Percentiles rank a stretch among this genome's conserved stretches.
Conservation (phyloP, 2,888 invertebrate species). For the Labia minor region DNA sequence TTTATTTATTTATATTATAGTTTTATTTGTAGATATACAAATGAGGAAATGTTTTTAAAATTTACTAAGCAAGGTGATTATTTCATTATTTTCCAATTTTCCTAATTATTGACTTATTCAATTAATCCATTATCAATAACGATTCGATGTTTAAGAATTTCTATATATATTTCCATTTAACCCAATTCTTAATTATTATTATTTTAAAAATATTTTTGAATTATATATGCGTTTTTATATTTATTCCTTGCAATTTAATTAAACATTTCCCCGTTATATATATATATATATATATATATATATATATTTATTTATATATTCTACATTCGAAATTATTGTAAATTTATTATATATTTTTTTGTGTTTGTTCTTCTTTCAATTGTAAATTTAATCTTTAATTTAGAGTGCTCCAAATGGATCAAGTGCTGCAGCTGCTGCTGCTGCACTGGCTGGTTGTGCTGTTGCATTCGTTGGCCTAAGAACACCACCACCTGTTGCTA, state of each 20-base stretch:
- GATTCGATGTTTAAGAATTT: too few relatives aligned
- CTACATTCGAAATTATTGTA: neutral
- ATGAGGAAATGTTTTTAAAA: too few relatives aligned
- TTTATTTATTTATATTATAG: neutral
- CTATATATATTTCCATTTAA: neutral
- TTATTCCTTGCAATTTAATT: too few relatives aligned
- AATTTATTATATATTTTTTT: neutral
- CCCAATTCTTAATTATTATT: neutral
- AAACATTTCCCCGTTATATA: too few relatives aligned
- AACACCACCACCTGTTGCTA: neutral
- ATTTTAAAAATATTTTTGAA: neutral
- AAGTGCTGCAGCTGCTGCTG: conserved; percentile 21
- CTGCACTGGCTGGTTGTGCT: conserved; percentile 13
- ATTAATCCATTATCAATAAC: too few relatives aligned
- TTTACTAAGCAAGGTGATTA: too few relatives aligned
- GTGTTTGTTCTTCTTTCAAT: neutral
- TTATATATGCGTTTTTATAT: neutral
- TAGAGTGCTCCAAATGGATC: conserved; percentile 26
- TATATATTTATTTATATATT: neutral
- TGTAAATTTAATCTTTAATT: conserved; percentile 3
- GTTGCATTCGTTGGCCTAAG: neutral
- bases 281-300: neutral
- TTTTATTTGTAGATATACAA: neutral
- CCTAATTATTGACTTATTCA: too few relatives aligned
- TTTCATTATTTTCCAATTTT: too few relatives aligned